Conservation (phyloP, 2,113 vertebrate genomes). For the Apaloderma vittatum region DNA sequence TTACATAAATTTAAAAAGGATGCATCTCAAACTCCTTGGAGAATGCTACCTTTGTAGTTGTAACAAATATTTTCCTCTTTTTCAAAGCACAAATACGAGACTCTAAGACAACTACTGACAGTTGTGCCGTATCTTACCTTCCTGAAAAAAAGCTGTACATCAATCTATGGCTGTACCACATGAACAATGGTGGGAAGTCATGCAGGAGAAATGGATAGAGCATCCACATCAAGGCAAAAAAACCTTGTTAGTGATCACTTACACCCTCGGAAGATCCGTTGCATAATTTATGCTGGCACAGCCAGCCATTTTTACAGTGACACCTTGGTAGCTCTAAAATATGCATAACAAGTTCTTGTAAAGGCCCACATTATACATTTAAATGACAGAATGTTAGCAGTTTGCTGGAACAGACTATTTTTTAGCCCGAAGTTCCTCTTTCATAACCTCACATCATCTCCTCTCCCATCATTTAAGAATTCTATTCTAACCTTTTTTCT, state of each 20-base stretch:
- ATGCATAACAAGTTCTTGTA: neutral
- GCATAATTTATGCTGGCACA: neutral
- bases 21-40: neutral
- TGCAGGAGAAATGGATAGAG: neutral
- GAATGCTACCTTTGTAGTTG: neutral
- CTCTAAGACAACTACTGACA: neutral
- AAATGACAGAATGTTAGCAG: neutral
- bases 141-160: neutral
- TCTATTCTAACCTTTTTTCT: neutral
- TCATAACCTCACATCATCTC: neutral
- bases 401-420: neutral
- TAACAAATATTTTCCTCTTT: neutral
- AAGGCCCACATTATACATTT: neutral
- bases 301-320: conserved; percentile 2
- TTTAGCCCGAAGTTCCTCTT: neutral
- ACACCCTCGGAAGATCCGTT: neutral
- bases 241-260: neutral
- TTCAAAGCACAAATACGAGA: neutral
- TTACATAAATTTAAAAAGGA: neutral
- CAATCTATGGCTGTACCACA: neutral
- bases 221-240: neutral
- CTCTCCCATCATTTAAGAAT: neutral
- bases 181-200: neutral
- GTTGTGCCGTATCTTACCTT: neutral
- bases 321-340: conserved; percentile 11